These are phyloP conservation scores for Hassar affinis DNA, from an alignment of 2,113 vertebrate genomes.

Conservation along the genomic window DNA sequence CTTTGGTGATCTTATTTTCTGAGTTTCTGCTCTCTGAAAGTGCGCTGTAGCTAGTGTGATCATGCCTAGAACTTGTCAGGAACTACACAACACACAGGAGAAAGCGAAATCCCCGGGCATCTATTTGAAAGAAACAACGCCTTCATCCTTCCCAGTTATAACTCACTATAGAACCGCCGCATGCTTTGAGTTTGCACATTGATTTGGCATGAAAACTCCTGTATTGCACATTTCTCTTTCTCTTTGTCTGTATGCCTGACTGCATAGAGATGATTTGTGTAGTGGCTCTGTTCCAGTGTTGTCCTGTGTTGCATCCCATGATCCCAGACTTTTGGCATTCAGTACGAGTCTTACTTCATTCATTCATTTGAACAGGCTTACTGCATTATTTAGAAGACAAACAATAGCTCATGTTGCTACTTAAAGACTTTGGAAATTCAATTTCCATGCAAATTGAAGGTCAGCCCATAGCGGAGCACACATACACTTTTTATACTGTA, in stretches of 20 bases:
- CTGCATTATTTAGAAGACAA: slow-evolving; percentile 34
- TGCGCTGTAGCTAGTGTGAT: slow-evolving; percentile 50
- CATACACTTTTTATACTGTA: slow-evolving; percentile 11
- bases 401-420: slow-evolving; percentile 36
- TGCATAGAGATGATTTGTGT: background rate
- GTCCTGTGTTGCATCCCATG: background rate
- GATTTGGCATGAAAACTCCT: slow-evolving; percentile 48
- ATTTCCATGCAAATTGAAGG: slow-evolving; percentile 42
- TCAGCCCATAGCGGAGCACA: slow-evolving; percentile 12
- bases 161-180: slow-evolving; percentile 58
- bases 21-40: slow-evolving; percentile 34
- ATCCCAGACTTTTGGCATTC: slow-evolving; percentile 37
- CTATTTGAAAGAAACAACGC: slow-evolving; percentile 70
- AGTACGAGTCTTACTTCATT: slow-evolving; percentile 13
- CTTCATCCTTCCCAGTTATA: slow-evolving; percentile 61
- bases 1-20: background rate
- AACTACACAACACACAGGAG: slow-evolving; percentile 6
- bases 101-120: slow-evolving; percentile 60
- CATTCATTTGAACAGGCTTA: slow-evolving; percentile 32
- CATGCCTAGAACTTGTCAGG: slow-evolving; percentile 26
- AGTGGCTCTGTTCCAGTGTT: slow-evolving; percentile 24
- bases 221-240: slow-evolving; percentile 24
- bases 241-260: slow-evolving; percentile 9
- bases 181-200: slow-evolving; percentile 53
- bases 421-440: slow-evolving; percentile 32